A percentile compares a stretch with the other conserved stretches of the same genome.
phyloP scores from a whole-genome alignment of 2,113 vertebrate genomes.

The Microtus montanus region DNA sequence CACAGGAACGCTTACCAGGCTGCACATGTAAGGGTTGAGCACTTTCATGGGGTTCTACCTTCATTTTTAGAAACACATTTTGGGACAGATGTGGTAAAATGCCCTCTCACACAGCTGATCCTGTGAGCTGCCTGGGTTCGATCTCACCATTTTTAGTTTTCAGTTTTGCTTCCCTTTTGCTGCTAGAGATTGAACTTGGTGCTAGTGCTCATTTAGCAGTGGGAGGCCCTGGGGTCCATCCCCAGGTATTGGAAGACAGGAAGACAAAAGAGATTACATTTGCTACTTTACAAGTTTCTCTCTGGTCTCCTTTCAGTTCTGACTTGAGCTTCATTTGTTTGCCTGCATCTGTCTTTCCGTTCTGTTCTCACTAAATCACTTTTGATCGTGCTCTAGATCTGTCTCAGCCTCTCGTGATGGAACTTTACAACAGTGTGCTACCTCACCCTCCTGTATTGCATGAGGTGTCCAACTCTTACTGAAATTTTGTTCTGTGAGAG shows the following conservation, averaged over 20 bases:
- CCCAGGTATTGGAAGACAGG: not conserved
- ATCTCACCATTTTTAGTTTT: constrained; percentile 27
- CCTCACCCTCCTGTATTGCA: not conserved
- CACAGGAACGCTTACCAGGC: not conserved
- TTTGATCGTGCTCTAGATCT: not conserved
- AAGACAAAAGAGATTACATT: not conserved
- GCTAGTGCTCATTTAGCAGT: not conserved
- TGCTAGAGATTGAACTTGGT: not conserved
- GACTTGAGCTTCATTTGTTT: not conserved
- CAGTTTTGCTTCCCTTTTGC: not conserved
- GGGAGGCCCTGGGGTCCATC: not conserved
- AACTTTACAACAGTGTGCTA: not conserved
- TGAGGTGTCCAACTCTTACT: not conserved
- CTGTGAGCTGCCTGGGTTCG: not conserved
- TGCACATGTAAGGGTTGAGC: not conserved
- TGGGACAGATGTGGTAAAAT: not conserved
- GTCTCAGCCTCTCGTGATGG: not conserved
- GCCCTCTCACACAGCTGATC: not conserved
- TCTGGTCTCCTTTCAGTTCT: constrained; percentile 37
- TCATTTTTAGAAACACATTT: not conserved
- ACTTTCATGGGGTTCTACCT: not conserved
- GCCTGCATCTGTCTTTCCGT: not conserved
- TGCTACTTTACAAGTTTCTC: not conserved
- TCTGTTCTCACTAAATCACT: constrained; percentile 4
- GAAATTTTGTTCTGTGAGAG: not conserved